A percentile compares a stretch with the other conserved stretches of the same genome.
phyloP scores from a whole-genome alignment of 2,888 invertebrate genomes.

The Osedax frankpressi region DNA sequence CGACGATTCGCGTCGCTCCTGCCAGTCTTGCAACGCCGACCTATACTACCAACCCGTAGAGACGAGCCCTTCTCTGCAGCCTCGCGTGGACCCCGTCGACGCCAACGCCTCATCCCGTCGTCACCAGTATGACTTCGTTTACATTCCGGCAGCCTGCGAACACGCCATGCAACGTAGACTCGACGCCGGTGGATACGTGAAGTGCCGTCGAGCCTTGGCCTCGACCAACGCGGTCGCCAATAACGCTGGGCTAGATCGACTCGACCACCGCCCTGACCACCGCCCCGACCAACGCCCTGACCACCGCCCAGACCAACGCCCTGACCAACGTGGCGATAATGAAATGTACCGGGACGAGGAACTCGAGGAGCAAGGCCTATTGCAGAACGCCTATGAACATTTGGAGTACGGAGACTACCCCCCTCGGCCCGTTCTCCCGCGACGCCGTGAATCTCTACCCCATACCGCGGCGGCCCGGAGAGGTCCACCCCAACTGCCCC shows the following conservation, averaged over 20 bases:
- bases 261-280: background rate
- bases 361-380: background rate
- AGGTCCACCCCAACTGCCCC: background rate
- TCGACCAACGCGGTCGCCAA: no score
- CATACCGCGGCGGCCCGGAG: background rate
- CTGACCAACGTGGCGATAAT: background rate
- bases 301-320: background rate
- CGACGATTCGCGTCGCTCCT: background rate
- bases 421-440: background rate
- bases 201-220: background rate
- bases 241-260: no score
- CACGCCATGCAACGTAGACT: background rate
- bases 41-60: background rate
- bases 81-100: no score
- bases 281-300: background rate
- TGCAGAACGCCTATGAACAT: background rate
- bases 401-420: background rate
- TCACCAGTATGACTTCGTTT: background rate
- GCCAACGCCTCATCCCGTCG: background rate
- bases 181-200: background rate
- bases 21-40: background rate
- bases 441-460: background rate
- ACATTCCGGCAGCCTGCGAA: background rate
- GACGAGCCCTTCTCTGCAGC: no score
- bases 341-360: background rate